Evolutionary conservation across 1,140 invertebrate species (phyloP), one percentile per base, ranked within the genome.

Genomic region (Drosophila trapezifrons): DNA sequence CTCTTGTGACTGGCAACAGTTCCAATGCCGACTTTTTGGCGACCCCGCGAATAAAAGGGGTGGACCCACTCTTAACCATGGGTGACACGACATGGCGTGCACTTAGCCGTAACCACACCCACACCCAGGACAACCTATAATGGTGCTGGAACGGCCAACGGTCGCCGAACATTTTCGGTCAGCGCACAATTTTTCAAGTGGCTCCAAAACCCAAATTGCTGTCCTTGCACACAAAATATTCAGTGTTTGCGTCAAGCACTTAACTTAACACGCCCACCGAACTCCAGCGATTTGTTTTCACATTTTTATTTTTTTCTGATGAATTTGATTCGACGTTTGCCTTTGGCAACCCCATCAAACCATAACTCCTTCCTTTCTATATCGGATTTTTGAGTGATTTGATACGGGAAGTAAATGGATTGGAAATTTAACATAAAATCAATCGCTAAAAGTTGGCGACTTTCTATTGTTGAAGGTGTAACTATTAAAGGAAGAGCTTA

Each of bases 181-280:
- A 54, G 51, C 37, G 51, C 51, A 37, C 51, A 54, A 54, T 54
- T 54, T 54, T 54, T 52, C 18, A 22, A 54, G 51, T 54, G 32
- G 32, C 51, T 22, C 20, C 35, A 12, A 7, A 18, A 37, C 20
- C 29, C 32, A 20, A 52, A 54, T 37, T 54, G 18, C 51, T 54
- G 32, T 22, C 51, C 29, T 4, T 2, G 8, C 51, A 9, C 32
- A 37, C 29, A 54, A 54, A 37, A 54, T 54, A 37, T 37, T 54
- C 51, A 54, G 18, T 54, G 51, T 54, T 54, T 54, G 32, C 32
- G 32, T 18, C 18, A 9, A 54, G 51, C 51, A 54, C 51, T 54
- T 37, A 37, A n/a, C 51, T n/a, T n/a, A n/a, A 37, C 51, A 37
- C 32, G 32, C 51, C 51, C 51, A 54, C 13, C 51, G 0, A 3